phyloP scores from a whole-genome alignment of 2,888 invertebrate genomes.

The Gonocerus acuteangulatus region DNA sequence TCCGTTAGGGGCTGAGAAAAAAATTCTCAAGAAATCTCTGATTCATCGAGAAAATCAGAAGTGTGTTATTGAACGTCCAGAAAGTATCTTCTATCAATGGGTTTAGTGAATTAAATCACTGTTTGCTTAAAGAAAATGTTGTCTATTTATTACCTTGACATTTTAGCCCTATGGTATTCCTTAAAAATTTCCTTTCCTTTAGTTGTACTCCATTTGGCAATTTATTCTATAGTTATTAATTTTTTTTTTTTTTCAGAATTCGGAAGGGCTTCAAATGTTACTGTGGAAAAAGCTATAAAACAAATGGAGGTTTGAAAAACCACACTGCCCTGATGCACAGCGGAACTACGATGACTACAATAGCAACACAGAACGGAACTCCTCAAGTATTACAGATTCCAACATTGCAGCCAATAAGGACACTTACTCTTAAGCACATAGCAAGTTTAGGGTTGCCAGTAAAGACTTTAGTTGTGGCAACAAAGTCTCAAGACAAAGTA shows the following conservation, averaged over 20 bases:
- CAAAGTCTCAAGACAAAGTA: slow-evolving; percentile 34
- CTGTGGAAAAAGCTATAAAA: slow-evolving; percentile 80
- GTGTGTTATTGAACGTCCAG: too few species aligned
- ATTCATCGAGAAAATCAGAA: too few species aligned
- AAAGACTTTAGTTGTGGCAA: slow-evolving; percentile 40
- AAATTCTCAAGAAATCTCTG: too few species aligned
- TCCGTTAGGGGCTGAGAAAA: too few species aligned
- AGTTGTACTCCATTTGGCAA: too few species aligned
- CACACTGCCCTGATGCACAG: slow-evolving; percentile 52
- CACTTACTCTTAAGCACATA: slow-evolving; percentile 40
- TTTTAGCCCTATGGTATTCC: too few species aligned
- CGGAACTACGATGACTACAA: slow-evolving; percentile 40
- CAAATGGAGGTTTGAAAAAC: slow-evolving; percentile 66
- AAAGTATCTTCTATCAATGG: too few species aligned
- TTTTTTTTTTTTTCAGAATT: slow-evolving; percentile 52
- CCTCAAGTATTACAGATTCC: slow-evolving; percentile 40
- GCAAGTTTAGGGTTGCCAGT: slow-evolving; percentile 40
- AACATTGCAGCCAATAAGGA: slow-evolving; percentile 39
- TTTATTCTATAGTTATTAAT: too few species aligned
- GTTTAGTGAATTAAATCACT: too few species aligned
- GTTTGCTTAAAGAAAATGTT: too few species aligned
- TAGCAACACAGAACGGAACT: slow-evolving; percentile 39
- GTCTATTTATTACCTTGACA: too few species aligned
- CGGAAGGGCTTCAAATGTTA: slow-evolving; percentile 73
- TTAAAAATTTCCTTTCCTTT: too few species aligned